These are phyloP conservation scores for Benitochromis conjunctus DNA, from an alignment of 2,113 vertebrate genomes.

Conservation along the genomic window DNA sequence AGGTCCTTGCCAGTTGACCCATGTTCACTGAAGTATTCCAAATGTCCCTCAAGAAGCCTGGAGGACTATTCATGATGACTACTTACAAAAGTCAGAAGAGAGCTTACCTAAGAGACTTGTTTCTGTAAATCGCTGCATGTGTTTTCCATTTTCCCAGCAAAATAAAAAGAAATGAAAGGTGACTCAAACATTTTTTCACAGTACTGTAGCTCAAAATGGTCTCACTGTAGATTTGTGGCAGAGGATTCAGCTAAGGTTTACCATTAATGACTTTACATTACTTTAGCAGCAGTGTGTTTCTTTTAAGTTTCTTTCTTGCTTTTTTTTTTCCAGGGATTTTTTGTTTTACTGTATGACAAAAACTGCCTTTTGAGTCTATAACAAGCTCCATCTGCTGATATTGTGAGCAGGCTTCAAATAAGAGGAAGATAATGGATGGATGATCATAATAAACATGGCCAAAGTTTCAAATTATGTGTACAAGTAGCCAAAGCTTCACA, in stretches of 20 bases:
- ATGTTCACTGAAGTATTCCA: background rate
- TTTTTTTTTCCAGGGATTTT: accelerated
- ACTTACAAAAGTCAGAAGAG: background rate
- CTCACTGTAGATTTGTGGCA: background rate
- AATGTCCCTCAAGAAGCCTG: background rate
- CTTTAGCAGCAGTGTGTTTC: background rate
- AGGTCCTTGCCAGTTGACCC: background rate
- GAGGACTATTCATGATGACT: background rate
- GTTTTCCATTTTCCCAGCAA: background rate
- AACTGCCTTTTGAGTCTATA: background rate
- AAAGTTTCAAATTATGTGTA: background rate
- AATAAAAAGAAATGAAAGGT: background rate
- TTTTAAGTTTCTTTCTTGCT: background rate
- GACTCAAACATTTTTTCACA: background rate
- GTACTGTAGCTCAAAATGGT: background rate
- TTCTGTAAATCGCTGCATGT: background rate
- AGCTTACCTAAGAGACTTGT: background rate
- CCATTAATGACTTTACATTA: background rate
- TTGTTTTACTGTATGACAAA: background rate
- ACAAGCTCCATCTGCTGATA: background rate
- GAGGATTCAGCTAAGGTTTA: background rate
- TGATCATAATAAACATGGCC: background rate
- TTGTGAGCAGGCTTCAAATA: background rate
- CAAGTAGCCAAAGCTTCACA: background rate
- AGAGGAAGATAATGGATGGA: background rate